These are phyloP conservation scores for Leptarthrus brevirostris DNA, from an alignment of 2,888 invertebrate species.

Conservation along the genomic window DNA sequence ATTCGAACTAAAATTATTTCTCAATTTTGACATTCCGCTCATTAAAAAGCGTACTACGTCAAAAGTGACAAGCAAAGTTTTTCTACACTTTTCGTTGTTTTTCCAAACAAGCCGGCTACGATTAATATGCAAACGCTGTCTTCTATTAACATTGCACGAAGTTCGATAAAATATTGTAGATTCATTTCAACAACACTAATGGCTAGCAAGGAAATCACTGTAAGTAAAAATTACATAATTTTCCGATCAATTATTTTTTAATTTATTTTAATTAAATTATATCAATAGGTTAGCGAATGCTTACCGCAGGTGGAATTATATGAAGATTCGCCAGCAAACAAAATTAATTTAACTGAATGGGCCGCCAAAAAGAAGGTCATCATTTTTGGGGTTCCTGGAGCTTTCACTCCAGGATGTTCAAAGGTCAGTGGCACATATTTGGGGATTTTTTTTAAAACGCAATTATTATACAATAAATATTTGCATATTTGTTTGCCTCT, in stretches of 20 bases:
- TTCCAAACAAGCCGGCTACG: slow-evolving; percentile 15
- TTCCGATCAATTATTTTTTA: slow-evolving; percentile 21
- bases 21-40: too few relatives aligned
- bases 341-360: slow-evolving; percentile 81
- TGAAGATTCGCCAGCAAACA: slow-evolving; percentile 87
- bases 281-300: slow-evolving; percentile 82
- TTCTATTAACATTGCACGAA: slow-evolving; percentile 44
- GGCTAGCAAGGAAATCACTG: slow-evolving; percentile 62
- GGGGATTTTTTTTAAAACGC: background rate
- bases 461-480: too few relatives aligned
- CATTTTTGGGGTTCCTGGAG: slow-evolving; percentile 92
- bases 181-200: slow-evolving; percentile 62
- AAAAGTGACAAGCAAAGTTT: slow-evolving; percentile 21
- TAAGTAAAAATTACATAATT: slow-evolving; percentile 55
- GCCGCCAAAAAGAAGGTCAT: slow-evolving; percentile 84
- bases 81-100: slow-evolving; percentile 20
- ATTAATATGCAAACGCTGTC: slow-evolving; percentile 41
- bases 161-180: slow-evolving; percentile 53
- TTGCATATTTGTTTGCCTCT: too few relatives aligned
- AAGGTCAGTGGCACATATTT: slow-evolving; percentile 69
- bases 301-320: slow-evolving; percentile 83
- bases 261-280: slow-evolving; percentile 17
- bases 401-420: slow-evolving; percentile 94
- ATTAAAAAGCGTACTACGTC: too few relatives aligned
- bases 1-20: too few relatives aligned